Evolutionary conservation across 2,113 vertebrate species (phyloP), one percentile per base, ranked within the genome.

Genomic region (Barbus barbus): DNA sequence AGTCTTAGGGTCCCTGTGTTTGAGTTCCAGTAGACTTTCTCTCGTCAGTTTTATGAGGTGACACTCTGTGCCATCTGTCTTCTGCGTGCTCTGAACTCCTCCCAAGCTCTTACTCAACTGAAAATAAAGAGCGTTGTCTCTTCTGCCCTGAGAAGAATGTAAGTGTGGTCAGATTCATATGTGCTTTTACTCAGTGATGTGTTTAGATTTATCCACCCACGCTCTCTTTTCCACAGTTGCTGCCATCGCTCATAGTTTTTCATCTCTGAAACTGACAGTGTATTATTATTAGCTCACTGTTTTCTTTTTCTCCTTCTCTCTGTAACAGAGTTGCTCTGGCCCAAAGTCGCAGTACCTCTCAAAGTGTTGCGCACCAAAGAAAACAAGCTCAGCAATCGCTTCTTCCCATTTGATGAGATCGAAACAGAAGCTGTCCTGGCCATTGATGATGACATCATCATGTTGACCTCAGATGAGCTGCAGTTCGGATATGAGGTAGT

Each of bases 371-470:
- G 95, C 81, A 99, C 97, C 3, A 96, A 96, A 77, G 98, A 99
- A 90, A 99, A 99, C 92, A 99, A 98, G 86, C 91, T 99, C 44
- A 99, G 98, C 85, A 99, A 99, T 88, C 97, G 98, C n/a, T 98
- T 99, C 94, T 99, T 98, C 90, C 98, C 98, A 0, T 99, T 99
- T 0, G 96, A 98, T 48, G 98, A 99, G 86, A 99, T 99, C 2
- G 97, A 99, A 92, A 99, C 98, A 0, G 98, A 99, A 89, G 97
- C 97, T 0, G 98, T 99, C 44, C 90, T 99, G 71, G 98, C 98
- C 4, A 99, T 99, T 2, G 98, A 99, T 61, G 98, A 99, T 81
- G 98, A 99, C 86, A 99, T 99, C 93, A 99, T 99, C 78, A 99
- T 99, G 97, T 91, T 99, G 85, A 99, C 97, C 6, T 98, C 98